Evolutionary conservation across 2,888 invertebrate genomes (phyloP), one percentile per base, ranked within the genome.

Genomic region (Sepioteuthis lessoniana): DNA sequence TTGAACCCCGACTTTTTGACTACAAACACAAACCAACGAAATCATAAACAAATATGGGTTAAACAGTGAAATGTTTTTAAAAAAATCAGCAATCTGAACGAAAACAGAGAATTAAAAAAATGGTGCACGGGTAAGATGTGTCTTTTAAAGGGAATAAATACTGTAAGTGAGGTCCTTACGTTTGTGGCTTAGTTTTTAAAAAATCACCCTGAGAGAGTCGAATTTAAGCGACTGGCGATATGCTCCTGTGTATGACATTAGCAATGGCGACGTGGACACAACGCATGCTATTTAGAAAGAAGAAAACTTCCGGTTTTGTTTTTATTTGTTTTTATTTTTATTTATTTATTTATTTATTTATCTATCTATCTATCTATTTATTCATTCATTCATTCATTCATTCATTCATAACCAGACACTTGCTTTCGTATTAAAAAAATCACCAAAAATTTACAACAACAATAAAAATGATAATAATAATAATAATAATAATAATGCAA

Each of bases 231-330:
- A 55, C 76, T n/a, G n/a, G n/a, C 13, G 76, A 31, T 8, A 25
- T 7, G 21, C 55, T 55, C n/a, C n/a, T 76, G n/a, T 76, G 76
- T 13, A n/a, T 76, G 76, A 76, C 76, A 76, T 76, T 76, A 76
- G 76, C n/a, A 76, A 76, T 76, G 76, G 76, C 76, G 76, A 76
- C 76, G 76, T 76, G 76, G 76, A 76, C 76, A 76, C n/a, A 76
- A 35, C n/a, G 76, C 76, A 35, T 76, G 76, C 76, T n/a, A 76
- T n/a, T 76, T 76, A 76, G 76, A 76, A 35, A 76, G 19, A 76
- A 8, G 10, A 76, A 76, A 76, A 76, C 76, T 76, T 76, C 76
- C 76, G 76, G 76, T 76, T 76, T n/a, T 76, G 10, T 31, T 28
- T 76, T n/a, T 10, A 5, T 7, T 10, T 10, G 8, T 31, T 76